Evolutionary conservation across 2,888 invertebrate species (phyloP), one percentile per base, ranked within the genome.

Genomic region (Cheilosia urbana): DNA sequence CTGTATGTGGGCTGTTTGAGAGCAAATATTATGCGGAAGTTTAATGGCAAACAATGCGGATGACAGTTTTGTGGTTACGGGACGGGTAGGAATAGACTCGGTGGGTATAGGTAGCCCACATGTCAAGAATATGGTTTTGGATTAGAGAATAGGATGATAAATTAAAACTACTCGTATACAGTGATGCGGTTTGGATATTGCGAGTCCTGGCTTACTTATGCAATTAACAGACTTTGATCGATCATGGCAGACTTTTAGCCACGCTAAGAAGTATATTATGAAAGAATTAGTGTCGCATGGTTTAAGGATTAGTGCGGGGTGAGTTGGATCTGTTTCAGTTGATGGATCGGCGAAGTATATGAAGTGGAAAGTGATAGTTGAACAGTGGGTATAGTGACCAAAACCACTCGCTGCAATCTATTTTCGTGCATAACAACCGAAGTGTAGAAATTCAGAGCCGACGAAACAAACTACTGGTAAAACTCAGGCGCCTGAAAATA

Each of bases 31-130:
- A 62, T 69, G 49, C 42, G 42, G 53, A 77, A 62, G 68, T 77
- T 77, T 77, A 53, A 77, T 60, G 24, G 42, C 55, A 55, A 69
- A 69, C 77, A 77, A 69, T 76, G 58, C 40, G 58, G 58, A 76
- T 73, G 73, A 63, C 63, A 73, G 73, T 47, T 73, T n/a, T 73
- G 73, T 55, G 73, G 73, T 34, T 19, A 37, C 27, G 34, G 58
- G 57, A n/a, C n/a, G n/a, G 2, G 3, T 45, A 13, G 19, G 45
- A 17, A 13, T 24, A 27, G 6, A 42, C 24, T 17, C 24, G 6
- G 19, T 40, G 4, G 5, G n/a, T 37, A 2, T 34, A 17, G 57
- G 57, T 58, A 58, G 11, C 30, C 27, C 30, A 47, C 11, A 47
- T 63, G 60, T 45, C 27, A 60, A 27, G n/a, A 17, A 57, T 27